Evolutionary conservation across 2,113 vertebrate genomes (phyloP), one percentile per base, ranked within the genome.

Genomic region (Cynopterus brachyotis): DNA sequence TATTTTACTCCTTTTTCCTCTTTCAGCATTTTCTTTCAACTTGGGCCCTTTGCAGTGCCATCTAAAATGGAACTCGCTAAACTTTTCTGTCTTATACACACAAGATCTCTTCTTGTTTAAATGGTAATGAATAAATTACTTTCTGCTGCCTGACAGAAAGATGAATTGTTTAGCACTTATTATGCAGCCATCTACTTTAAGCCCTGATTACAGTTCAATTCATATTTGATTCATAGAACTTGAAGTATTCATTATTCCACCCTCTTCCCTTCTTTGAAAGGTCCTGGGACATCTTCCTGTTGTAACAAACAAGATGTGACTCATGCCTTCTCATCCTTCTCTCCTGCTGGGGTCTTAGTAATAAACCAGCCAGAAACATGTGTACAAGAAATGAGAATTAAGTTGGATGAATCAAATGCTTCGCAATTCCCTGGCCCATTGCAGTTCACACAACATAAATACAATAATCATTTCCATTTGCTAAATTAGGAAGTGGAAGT

Each of bases 111-210:
- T 91, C 84, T 96, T 96, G 78, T 92, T 96, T 96, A 97, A 96
- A 86, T 92, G 78, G 84, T 97, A 93, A 97, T 94, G 95, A 97
- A 91, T 98, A 98, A 91, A 96, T 97, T 97, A 79, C 96, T 97
- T 95, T 75, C 96, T 78, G 70, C 92, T 2, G 9, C 90, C 73
- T 96, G 96, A 98, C 97, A 98, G 96, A 95, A 97, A 98, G 97
- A 98, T 97, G 93, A 96, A 98, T 97, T 96, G 94, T 97, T 97
- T 97, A 97, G 95, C 95, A 94, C 92, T 98, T 94, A 97, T 96
- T 97, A 97, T 97, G 92, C 96, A 85, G 83, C 91, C 94, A n/a
- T 92, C 94, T 95, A 94, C 88, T 96, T 96, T 95, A 81, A 96
- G 73, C 93, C 55, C 92, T 95, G 92, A 97, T 95, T 97, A 97